A percentile compares a stretch with the other conserved stretches of the same genome.
phyloP scores from a whole-genome alignment of 2,888 invertebrate species.

The Tachina lurida region DNA sequence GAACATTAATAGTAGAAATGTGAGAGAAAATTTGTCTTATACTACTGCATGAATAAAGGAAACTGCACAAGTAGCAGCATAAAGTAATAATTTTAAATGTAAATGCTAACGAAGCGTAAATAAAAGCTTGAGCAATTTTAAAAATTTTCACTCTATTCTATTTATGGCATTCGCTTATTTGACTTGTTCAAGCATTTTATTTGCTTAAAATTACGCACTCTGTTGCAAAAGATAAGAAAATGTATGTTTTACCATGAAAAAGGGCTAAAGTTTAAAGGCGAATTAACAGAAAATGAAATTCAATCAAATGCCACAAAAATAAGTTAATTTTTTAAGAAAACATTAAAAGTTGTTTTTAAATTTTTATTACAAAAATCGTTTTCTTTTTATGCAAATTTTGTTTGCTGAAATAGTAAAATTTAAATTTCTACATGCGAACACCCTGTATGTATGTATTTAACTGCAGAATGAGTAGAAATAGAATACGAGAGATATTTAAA shows the following conservation, averaged over 20 bases:
- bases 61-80: constrained; percentile 13
- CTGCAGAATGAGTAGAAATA: too few relatives aligned
- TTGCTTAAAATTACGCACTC: constrained; percentile 53
- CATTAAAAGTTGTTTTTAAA: too few relatives aligned
- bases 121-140: constrained; percentile 53
- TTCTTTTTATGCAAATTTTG: too few relatives aligned
- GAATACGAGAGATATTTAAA: too few relatives aligned
- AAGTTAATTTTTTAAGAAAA: too few relatives aligned
- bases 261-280: background rate
- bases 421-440: too few relatives aligned
- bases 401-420: too few relatives aligned
- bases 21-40: constrained; percentile 15
- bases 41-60: background rate
- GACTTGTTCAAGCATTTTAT: constrained; percentile 42
- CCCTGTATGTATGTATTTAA: too few relatives aligned
- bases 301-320: too few relatives aligned
- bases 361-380: too few relatives aligned
- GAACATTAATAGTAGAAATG: constrained; percentile 15
- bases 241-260: background rate
- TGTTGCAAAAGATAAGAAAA: constrained; percentile 8
- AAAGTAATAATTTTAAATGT: constrained; percentile 65
- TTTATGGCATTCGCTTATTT: constrained; percentile 22
- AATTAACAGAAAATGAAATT: background rate
- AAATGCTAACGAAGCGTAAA: constrained; percentile 66
- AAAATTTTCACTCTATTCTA: constrained; percentile 24